Evolutionary conservation across 1,140 invertebrate species (phyloP).

Genomic region (Cydia amplana): DNA sequence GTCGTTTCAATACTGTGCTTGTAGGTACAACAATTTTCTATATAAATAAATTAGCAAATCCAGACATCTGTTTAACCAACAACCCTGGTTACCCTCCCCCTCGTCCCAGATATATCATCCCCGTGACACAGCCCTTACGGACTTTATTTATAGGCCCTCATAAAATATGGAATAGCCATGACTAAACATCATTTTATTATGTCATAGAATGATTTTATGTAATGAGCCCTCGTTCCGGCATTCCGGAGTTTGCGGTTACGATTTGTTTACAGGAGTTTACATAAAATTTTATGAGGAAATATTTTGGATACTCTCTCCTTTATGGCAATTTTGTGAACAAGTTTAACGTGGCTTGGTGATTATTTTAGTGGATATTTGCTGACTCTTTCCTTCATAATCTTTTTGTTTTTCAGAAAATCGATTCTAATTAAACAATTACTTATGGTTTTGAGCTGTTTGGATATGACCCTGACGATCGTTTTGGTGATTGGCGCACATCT

Average conservation of each 20-base stretch:
- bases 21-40: not conserved
- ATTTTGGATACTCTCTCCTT: not conserved
- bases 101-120: not conserved
- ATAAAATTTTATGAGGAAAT: not conserved
- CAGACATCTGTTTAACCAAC: not conserved
- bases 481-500: too few relatives aligned
- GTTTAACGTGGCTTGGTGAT: not conserved
- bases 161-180: conserved; percentile 24
- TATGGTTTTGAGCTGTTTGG: too few relatives aligned
- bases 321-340: not conserved
- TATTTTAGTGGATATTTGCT: not conserved
- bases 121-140: not conserved
- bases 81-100: not conserved
- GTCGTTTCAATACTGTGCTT: not conserved
- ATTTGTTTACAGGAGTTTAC: conserved; percentile 22
- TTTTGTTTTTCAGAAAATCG: too few relatives aligned
- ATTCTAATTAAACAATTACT: too few relatives aligned
- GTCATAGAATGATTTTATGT: conserved; percentile 28
- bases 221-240: conserved; percentile 9
- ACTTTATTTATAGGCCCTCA: conserved; percentile 4
- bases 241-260: not conserved
- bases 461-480: too few relatives aligned
- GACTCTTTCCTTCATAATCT: too few relatives aligned
- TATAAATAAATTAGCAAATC: not conserved
- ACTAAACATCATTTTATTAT: conserved; percentile 30